phyloP scores from a whole-genome alignment of 2,113 vertebrate species.

The Sinocyclocheilus anshuiensis region DNA sequence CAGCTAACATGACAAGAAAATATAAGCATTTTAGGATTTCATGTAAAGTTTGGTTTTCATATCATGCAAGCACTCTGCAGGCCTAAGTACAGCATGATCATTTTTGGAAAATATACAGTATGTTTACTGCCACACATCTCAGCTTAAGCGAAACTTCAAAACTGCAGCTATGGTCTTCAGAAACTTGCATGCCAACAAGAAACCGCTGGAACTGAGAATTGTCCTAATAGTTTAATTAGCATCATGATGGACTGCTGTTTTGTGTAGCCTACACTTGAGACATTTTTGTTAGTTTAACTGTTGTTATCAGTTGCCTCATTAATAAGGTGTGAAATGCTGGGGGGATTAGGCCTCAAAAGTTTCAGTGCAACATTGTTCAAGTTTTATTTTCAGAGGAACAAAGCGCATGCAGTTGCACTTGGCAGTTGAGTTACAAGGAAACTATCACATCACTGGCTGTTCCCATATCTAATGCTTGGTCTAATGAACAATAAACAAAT shows the following conservation, averaged over 20 bases:
- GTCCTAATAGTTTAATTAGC: constrained; percentile 19
- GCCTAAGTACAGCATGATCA: neutral
- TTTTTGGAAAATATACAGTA: neutral
- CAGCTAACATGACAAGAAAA: neutral
- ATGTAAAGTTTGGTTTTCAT: neutral
- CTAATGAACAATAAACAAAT: neutral
- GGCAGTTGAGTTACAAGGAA: neutral
- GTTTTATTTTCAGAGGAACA: neutral
- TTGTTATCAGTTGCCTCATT: neutral
- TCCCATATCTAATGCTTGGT: neutral
- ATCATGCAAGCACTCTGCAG: neutral
- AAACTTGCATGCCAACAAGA: neutral
- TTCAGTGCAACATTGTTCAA: neutral
- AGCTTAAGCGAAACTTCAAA: neutral
- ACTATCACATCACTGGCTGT: neutral
- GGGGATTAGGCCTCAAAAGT: neutral
- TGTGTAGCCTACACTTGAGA: neutral
- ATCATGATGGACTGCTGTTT: neutral
- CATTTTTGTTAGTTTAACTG: constrained; percentile 17
- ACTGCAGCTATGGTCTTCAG: neutral
- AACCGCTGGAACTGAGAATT: neutral
- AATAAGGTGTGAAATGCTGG: neutral
- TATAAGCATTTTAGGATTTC: neutral
- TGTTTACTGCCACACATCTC: neutral
- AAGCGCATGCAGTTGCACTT: neutral